These are phyloP conservation scores for Limonius californicus DNA, from an alignment of 1,140 invertebrate genomes.

Conservation along the genomic window DNA sequence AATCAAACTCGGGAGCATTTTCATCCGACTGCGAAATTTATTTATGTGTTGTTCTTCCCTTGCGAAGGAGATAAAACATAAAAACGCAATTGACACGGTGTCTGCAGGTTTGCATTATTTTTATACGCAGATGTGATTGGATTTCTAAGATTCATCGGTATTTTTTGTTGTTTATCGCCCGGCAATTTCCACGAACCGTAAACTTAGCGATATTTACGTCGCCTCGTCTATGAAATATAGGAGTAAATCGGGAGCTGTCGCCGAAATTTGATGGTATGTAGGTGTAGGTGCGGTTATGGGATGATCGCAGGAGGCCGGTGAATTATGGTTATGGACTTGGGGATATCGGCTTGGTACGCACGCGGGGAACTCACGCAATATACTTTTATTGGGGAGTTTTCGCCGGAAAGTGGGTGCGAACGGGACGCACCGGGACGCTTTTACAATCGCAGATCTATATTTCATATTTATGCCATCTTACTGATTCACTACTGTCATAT, in stretches of 20 bases:
- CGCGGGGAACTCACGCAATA: slow-evolving; percentile 19
- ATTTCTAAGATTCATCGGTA: slow-evolving; percentile 21
- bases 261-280: slow-evolving; percentile 19
- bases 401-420: slow-evolving; percentile 13
- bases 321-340: slow-evolving; percentile 32
- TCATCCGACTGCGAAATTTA: slow-evolving; percentile 38
- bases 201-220: slow-evolving; percentile 1
- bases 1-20: slow-evolving; percentile 41
- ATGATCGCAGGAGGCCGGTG: slow-evolving; percentile 26
- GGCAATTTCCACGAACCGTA: slow-evolving; percentile 3
- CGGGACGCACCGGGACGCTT: slow-evolving; percentile 19
- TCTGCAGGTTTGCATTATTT: slow-evolving; percentile 38
- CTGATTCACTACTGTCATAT: slow-evolving; percentile 29
- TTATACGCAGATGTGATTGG: slow-evolving; percentile 25
- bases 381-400: slow-evolving; percentile 27
- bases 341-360: slow-evolving; percentile 15
- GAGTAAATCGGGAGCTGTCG: slow-evolving; percentile 3
- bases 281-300: slow-evolving; percentile 23
- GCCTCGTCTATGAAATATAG: slow-evolving; percentile 13
- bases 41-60: slow-evolving; percentile 42
- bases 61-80: slow-evolving; percentile 36
- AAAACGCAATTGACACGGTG: slow-evolving; percentile 43
- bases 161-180: slow-evolving; percentile 7
- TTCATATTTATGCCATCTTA: slow-evolving; percentile 24
- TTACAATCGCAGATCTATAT: slow-evolving; percentile 26